phyloP scores from a whole-genome alignment of 1,140 invertebrate species.

The Macrobrachium rosenbergii region DNA sequence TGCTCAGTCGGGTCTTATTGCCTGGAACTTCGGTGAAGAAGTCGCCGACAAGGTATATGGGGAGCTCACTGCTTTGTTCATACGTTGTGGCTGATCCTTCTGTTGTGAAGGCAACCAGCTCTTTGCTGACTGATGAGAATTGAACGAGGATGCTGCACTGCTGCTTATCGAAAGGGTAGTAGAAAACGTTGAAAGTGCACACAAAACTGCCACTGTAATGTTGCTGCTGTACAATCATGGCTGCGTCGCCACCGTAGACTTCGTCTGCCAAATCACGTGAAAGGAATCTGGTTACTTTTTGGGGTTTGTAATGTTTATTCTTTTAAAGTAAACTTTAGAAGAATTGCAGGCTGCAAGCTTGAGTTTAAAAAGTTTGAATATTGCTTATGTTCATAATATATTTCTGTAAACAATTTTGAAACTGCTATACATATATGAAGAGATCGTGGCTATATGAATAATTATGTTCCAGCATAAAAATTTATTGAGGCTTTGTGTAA shows the following conservation, averaged over 20 bases:
- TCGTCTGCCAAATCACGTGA: not conserved
- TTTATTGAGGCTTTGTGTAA: too few relatives aligned
- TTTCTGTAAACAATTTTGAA: too few relatives aligned
- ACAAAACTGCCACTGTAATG: constrained; percentile 51
- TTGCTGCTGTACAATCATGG: constrained; percentile 23
- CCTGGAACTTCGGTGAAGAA: not conserved
- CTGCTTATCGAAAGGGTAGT: constrained; percentile 51
- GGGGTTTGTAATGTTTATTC: too few relatives aligned
- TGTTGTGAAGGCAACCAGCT: constrained; percentile 35
- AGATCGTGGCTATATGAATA: too few relatives aligned
- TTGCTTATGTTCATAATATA: too few relatives aligned
- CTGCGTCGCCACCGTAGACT: constrained; percentile 6
- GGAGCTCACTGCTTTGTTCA: not conserved
- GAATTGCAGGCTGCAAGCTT: too few relatives aligned
- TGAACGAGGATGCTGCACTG: constrained; percentile 34
- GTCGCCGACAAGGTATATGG: constrained; percentile 4
- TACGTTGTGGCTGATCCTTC: not conserved
- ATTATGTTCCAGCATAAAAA: too few relatives aligned
- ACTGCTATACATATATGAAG: too few relatives aligned
- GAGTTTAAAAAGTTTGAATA: too few relatives aligned
- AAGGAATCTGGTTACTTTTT: not conserved
- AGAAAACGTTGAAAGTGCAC: constrained; percentile 46
- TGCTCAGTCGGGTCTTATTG: not conserved
- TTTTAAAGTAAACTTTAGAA: too few relatives aligned
- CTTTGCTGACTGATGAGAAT: constrained; percentile 35